Evolutionary conservation across 2,113 vertebrate genomes (phyloP), one percentile per base, ranked within the genome.

Genomic region (Stegostoma tigrinum): DNA sequence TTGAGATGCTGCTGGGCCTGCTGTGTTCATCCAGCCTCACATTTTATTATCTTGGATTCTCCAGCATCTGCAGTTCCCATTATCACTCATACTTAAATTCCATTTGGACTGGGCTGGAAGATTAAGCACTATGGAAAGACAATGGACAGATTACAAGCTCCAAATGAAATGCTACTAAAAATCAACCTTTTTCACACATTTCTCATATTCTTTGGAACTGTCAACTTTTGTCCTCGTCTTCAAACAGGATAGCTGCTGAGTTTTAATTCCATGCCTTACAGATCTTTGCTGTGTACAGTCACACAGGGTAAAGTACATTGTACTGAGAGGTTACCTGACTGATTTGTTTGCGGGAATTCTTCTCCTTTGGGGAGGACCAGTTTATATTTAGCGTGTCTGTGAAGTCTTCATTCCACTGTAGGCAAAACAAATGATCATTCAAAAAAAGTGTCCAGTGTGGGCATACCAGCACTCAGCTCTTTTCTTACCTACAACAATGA

Each of bases 381-480:
- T 98, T 98, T 95, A 98, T 97, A 96, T 98, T 98, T 75, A 98
- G 98, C 96, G 98, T 98, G 96, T 99, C 98, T 0, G 97, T 98
- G 96, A 98, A 99, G 97, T 99, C 98, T 1, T 98, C 98, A 0
- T 98, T 98, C 99, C 99, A 99, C 99, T 99, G 97, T n/a, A 97
- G 90, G 96, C 4, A 96, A 95, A 95, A 97, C 66, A 96, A 97
- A 96, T 68, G 7, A 95, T 23, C 45, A 7, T 70, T 72, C 67
- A 95, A 95, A 23, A 72, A 2, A 72, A 95, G 27, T n/a, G 38
- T 6, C 34, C 34, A 66, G 30, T 66, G 61, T 19, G 38, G 61
- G n/a, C 66, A 66, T 38, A 93, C 17, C 80, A 42, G 17, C 38
- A 42, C 19, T 42, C 38, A 42, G 42, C 42, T 4, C 80, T 42